Evolutionary conservation across 2,888 invertebrate genomes (phyloP).

Genomic region (Vanessa cardui): DNA sequence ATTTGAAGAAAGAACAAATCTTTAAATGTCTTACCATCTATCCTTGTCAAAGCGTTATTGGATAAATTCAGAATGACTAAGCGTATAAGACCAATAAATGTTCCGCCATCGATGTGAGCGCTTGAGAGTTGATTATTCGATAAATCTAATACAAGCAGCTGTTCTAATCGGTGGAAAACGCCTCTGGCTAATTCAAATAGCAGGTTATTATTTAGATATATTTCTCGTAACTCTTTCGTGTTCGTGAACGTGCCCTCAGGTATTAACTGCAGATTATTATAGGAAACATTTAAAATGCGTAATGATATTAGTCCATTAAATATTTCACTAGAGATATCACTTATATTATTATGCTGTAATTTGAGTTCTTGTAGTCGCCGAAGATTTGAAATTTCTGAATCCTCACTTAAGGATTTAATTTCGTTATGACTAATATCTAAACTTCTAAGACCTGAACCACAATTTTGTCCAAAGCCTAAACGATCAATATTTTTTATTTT

Average conservation of each 20-base stretch:
- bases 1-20: conserved; percentile 94
- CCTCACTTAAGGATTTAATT: conserved; percentile 87
- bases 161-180: conserved; percentile 92
- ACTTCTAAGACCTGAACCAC: conserved; percentile 87
- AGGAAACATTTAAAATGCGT: conserved; percentile 91
- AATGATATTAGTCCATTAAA: conserved; percentile 90
- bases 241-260: conserved; percentile 92
- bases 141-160: conserved; percentile 92
- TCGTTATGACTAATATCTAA: conserved; percentile 93
- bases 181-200: conserved; percentile 92
- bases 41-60: conserved; percentile 91
- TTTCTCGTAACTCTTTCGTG: conserved; percentile 91
- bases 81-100: conserved; percentile 92
- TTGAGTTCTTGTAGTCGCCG: conserved; percentile 90
- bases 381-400: conserved; percentile 88
- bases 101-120: conserved; percentile 91
- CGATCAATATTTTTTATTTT: conserved; percentile 89
- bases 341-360: conserved; percentile 92
- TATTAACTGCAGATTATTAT: conserved; percentile 91
- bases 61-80: conserved; percentile 93
- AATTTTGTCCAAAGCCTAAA: conserved; percentile 86
- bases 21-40: conserved; percentile 93
- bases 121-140: conserved; percentile 93
- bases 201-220: conserved; percentile 93
- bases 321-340: conserved; percentile 89